Conservation (phyloP, 2,113 vertebrate species). For the Dromaius novaehollandiae region DNA sequence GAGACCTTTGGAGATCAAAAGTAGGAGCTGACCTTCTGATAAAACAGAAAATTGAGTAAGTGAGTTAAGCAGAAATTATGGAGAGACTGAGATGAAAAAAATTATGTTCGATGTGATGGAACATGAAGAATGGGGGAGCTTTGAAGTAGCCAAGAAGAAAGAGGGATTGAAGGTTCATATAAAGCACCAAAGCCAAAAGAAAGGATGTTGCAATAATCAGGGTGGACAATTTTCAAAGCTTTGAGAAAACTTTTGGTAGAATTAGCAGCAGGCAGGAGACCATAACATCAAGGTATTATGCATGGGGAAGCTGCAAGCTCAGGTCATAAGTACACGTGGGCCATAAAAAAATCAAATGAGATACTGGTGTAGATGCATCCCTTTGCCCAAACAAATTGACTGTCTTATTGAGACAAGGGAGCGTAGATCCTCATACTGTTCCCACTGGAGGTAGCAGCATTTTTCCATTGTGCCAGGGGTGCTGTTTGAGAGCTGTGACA, state of each 20-base stretch:
- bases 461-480: background rate
- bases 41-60: background rate
- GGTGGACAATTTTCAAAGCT: background rate
- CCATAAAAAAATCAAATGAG: background rate
- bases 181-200: background rate
- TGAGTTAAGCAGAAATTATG: background rate
- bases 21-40: background rate
- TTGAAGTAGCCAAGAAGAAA: background rate
- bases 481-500: background rate
- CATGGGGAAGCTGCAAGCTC: background rate
- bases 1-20: background rate
- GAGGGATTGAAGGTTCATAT: background rate
- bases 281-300: background rate
- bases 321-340: background rate
- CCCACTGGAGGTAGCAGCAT: background rate
- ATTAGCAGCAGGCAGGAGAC: background rate
- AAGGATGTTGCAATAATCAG: background rate
- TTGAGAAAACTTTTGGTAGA: background rate
- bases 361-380: fast-evolving
- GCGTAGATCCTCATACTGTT: background rate
- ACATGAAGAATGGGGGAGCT: background rate
- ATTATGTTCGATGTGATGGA: background rate
- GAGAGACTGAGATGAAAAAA: background rate
- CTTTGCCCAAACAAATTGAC: background rate
- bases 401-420: background rate